Percentiles rank a stretch among this genome's conserved stretches.
phyloP scores from a whole-genome alignment of 2,113 vertebrate species.

The Redunca redunca region DNA sequence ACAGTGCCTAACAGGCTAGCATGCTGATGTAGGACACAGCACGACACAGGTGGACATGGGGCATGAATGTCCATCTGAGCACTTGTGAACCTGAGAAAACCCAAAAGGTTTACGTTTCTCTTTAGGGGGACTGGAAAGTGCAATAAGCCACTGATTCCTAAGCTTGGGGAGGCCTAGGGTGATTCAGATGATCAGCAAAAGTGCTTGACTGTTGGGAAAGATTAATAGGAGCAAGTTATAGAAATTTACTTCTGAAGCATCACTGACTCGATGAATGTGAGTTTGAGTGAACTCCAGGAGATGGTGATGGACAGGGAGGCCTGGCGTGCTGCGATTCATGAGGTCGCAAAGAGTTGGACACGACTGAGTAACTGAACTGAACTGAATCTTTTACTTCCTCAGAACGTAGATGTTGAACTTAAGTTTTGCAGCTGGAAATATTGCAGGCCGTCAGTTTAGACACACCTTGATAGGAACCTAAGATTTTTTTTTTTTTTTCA shows the following conservation, averaged over 20 bases:
- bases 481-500: fast-evolving
- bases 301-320: too few relatives aligned
- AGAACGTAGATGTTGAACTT: neutral
- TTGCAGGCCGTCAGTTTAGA: neutral
- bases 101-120: neutral
- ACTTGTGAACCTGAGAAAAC: neutral
- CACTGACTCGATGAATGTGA: too few relatives aligned
- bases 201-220: neutral
- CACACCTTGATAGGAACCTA: neutral
- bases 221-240: neutral
- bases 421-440: neutral
- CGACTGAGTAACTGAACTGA: too few relatives aligned
- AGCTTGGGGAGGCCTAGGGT: neutral
- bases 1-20: neutral
- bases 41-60: neutral
- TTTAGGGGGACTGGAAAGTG: neutral
- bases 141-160: neutral
- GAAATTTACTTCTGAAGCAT: neutral
- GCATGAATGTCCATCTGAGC: neutral
- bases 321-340: too few relatives aligned
- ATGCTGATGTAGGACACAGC: neutral
- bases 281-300: too few relatives aligned
- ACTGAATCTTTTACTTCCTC: neutral
- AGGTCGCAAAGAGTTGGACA: too few relatives aligned
- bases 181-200: neutral